A percentile compares a stretch with the other conserved stretches of the same genome.
phyloP scores from a whole-genome alignment of 2,797 vertebrate genomes.

The Pterois miles region DNA sequence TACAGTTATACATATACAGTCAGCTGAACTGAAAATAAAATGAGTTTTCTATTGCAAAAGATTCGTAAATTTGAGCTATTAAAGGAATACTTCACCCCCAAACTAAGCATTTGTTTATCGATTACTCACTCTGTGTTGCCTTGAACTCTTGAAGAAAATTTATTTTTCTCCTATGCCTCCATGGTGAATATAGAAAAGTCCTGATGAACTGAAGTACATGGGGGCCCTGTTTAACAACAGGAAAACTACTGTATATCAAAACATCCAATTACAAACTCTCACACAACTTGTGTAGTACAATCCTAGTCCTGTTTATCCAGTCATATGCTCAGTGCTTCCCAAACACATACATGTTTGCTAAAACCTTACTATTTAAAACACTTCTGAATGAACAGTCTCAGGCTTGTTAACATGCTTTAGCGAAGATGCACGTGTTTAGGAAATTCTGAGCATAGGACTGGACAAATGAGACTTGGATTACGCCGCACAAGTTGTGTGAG shows the following conservation, averaged over 20 bases:
- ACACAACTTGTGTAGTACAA: not conserved
- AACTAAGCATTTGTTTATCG: not conserved
- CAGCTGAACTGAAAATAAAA: not conserved
- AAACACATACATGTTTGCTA: not conserved
- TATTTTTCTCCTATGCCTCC: not conserved
- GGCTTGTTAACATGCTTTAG: too few species aligned
- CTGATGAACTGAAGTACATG: not conserved
- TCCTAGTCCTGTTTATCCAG: not conserved
- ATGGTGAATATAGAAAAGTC: not conserved
- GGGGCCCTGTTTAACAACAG: not conserved
- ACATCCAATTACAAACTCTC: not conserved
- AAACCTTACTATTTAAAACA: not conserved
- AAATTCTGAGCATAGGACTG: not conserved
- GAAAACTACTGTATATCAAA: not conserved
- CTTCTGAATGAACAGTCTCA: not conserved
- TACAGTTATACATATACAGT: too few species aligned
- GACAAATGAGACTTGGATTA: too few species aligned
- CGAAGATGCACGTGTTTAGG: not conserved
- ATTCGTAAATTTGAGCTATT: not conserved
- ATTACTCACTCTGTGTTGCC: too few species aligned
- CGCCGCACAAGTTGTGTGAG: too few species aligned
- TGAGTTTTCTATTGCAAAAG: not conserved
- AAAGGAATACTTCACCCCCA: not conserved
- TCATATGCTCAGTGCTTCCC: not conserved
- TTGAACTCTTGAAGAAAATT: not conserved